phyloP scores from a whole-genome alignment of 2,888 invertebrate species.

The Drosophila rellima region DNA sequence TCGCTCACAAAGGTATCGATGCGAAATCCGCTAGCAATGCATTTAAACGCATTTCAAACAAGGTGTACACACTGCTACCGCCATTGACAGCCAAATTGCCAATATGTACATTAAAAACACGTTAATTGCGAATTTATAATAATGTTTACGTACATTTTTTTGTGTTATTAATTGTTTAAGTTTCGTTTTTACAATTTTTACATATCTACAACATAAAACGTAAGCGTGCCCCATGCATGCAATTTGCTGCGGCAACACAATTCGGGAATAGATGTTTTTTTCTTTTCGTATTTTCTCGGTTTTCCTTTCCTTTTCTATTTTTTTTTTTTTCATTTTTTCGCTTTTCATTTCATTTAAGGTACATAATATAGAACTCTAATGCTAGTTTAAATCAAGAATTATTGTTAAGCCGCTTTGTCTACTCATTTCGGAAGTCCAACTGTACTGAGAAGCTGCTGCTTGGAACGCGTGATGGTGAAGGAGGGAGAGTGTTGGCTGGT shows the following conservation, averaged over 20 bases:
- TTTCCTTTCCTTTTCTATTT: slow-evolving; percentile 4
- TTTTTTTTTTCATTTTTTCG: slow-evolving; percentile 2
- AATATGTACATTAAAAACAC: not conserved
- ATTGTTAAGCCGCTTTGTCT: slow-evolving; percentile 24
- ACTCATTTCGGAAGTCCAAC: slow-evolving; percentile 29
- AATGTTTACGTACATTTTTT: slow-evolving; percentile 48
- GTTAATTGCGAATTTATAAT: slow-evolving; percentile 14
- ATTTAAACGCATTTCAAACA: too few relatives aligned
- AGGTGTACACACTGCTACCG: slow-evolving; percentile 9
- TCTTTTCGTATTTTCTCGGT: not conserved
- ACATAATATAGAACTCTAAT: slow-evolving; percentile 65
- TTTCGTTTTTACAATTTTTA: slow-evolving; percentile 66
- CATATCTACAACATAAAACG: slow-evolving; percentile 78
- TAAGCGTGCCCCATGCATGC: slow-evolving; percentile 34
- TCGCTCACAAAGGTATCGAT: not conserved
- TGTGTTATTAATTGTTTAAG: slow-evolving; percentile 31
- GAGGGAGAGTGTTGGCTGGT: not conserved
- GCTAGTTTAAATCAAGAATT: slow-evolving; percentile 40
- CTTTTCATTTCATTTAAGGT: slow-evolving; percentile 60
- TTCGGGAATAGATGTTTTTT: slow-evolving; percentile 36
- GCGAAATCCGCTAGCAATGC: not conserved
- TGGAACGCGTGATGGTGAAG: slow-evolving; percentile 8
- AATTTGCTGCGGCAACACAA: slow-evolving; percentile 40
- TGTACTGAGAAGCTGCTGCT: slow-evolving; percentile 10
- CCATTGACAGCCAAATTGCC: not conserved